Evolutionary conservation across 2,888 invertebrate genomes (phyloP).

Genomic region (Nomada flava): DNA sequence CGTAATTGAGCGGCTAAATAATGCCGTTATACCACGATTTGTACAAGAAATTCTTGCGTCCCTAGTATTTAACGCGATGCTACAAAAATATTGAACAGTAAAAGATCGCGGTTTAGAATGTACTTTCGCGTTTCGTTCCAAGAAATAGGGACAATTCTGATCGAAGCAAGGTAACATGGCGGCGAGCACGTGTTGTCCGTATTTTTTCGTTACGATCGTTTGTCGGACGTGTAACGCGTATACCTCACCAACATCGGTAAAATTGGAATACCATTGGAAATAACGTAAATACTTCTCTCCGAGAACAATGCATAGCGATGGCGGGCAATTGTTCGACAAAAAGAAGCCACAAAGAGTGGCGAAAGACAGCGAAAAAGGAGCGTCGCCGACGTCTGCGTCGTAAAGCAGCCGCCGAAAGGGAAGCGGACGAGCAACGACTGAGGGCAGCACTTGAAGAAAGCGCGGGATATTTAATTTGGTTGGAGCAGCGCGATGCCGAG

Average conservation of each 20-base stretch:
- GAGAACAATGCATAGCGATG: slow-evolving; percentile 55
- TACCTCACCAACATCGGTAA: not conserved
- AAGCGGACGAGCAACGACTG: slow-evolving; percentile 85
- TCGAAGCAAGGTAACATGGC: slow-evolving; percentile 53
- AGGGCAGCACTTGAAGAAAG: slow-evolving; percentile 84
- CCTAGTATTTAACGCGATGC: not conserved
- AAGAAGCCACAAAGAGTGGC: slow-evolving; percentile 86
- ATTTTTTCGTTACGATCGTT: slow-evolving; percentile 6
- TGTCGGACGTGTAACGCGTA: slow-evolving; percentile 7
- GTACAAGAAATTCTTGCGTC: not conserved
- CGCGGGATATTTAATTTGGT: slow-evolving; percentile 85
- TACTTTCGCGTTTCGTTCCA: not conserved
- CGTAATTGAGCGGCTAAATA: not conserved
- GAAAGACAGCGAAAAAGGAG: slow-evolving; percentile 89
- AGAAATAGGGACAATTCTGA: slow-evolving; percentile 20
- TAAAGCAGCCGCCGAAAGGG: slow-evolving; percentile 86
- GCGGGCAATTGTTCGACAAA: slow-evolving; percentile 39
- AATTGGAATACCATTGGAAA: not conserved
- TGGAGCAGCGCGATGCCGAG: slow-evolving; percentile 85
- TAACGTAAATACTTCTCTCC: not conserved
- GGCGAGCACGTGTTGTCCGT: slow-evolving; percentile 62
- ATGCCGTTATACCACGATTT: not conserved
- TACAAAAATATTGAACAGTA: not conserved
- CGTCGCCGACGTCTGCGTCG: slow-evolving; percentile 89
- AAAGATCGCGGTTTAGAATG: not conserved